Conservation (phyloP, 2,797 vertebrate genomes). For the Sebastes cheni region DNA sequence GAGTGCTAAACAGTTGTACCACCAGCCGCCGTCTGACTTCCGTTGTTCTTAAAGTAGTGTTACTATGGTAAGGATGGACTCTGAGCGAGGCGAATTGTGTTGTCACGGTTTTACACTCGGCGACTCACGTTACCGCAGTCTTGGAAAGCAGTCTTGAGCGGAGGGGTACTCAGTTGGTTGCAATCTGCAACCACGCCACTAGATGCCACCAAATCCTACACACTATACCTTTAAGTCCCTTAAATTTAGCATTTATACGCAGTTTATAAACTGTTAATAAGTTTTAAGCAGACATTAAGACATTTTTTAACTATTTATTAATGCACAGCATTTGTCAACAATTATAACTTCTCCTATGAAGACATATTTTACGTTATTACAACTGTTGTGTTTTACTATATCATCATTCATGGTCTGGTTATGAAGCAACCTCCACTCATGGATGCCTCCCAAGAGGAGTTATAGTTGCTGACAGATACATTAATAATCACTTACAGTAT, state of each 20-base stretch:
- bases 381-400: background rate
- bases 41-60: fast-evolving
- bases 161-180: too few relatives aligned
- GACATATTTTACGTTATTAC: background rate
- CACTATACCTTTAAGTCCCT: background rate
- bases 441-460: background rate
- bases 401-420: background rate
- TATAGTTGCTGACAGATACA: background rate
- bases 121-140: too few relatives aligned
- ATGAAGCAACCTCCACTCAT: background rate
- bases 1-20: too few relatives aligned
- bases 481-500: background rate
- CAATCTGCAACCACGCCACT: too few relatives aligned
- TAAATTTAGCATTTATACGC: background rate
- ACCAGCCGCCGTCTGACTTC: too few relatives aligned
- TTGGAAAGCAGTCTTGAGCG: too few relatives aligned
- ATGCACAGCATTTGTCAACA: background rate
- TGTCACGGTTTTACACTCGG: too few relatives aligned
- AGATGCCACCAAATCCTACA: too few relatives aligned
- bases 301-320: too few relatives aligned
- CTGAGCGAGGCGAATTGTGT: too few relatives aligned
- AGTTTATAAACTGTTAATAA: background rate
- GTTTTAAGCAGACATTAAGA: background rate
- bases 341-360: background rate
- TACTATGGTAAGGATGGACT: too few relatives aligned